A percentile compares a stretch with the other conserved stretches of the same genome.
These are phyloP conservation scores for Poeciliopsis paucimaculata DNA, from an alignment of 2,797 vertebrate species.

Conservation along the genomic window DNA sequence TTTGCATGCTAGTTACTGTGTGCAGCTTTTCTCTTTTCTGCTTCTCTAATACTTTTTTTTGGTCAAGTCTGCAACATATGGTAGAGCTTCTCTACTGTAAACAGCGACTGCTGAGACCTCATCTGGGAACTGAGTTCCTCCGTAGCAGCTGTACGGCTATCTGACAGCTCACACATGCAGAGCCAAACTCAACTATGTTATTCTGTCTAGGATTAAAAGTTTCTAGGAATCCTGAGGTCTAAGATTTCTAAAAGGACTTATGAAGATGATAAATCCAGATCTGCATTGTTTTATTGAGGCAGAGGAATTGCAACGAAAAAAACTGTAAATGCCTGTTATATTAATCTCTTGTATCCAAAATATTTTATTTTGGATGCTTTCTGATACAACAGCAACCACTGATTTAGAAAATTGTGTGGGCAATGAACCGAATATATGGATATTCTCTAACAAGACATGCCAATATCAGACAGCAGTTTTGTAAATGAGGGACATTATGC, in stretches of 20 bases:
- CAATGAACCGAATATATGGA: slow-evolving; percentile 27
- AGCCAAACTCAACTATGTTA: slow-evolving; percentile 32
- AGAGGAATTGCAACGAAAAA: background rate
- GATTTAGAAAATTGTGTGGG: slow-evolving; percentile 20
- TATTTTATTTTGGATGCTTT: background rate
- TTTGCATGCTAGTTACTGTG: slow-evolving; percentile 23
- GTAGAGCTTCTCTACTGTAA: slow-evolving; percentile 39
- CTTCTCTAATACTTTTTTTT: slow-evolving; percentile 6
- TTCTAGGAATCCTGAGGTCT: slow-evolving; percentile 28
- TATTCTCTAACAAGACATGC: slow-evolving; percentile 49
- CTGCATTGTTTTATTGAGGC: background rate
- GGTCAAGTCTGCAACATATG: slow-evolving; percentile 45
- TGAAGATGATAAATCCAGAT: background rate
- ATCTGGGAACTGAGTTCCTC: slow-evolving; percentile 24
- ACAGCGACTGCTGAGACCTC: slow-evolving; percentile 45
- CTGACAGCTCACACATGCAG: slow-evolving; percentile 31
- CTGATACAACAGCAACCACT: slow-evolving; percentile 3
- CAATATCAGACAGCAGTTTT: slow-evolving; percentile 55
- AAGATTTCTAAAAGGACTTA: background rate
- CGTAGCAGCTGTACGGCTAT: slow-evolving; percentile 46
- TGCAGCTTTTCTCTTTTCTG: slow-evolving; percentile 33
- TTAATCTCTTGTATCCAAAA: background rate
- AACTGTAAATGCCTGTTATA: background rate
- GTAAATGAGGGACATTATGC: slow-evolving; percentile 52
- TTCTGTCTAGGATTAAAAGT: slow-evolving; percentile 39